These are phyloP conservation scores for Crotophaga sulcirostris DNA, from an alignment of 2,113 vertebrate genomes.

Conservation along the genomic window DNA sequence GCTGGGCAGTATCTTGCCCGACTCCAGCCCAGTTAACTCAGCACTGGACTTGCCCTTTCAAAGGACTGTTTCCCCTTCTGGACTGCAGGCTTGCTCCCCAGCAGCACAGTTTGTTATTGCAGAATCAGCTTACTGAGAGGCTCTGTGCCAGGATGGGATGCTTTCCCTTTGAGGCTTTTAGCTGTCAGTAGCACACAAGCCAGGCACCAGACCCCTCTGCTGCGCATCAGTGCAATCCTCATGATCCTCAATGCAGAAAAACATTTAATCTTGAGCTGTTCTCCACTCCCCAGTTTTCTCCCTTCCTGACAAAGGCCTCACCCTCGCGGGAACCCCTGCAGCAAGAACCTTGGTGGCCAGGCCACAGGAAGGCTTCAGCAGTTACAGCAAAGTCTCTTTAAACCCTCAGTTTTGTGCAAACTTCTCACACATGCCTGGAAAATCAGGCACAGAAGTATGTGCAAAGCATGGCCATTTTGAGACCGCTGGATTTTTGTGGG, in stretches of 20 bases:
- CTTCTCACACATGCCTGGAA: background rate
- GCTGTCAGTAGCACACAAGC: background rate
- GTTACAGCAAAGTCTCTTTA: background rate
- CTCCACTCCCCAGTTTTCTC: background rate
- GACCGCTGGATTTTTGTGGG: conserved; percentile 12
- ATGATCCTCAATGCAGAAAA: background rate
- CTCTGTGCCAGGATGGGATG: fast-evolving
- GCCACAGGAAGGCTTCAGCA: background rate
- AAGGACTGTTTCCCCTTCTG: background rate
- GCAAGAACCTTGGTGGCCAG: background rate
- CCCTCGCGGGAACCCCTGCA: too few relatives aligned
- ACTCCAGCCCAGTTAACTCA: background rate
- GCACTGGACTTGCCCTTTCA: background rate
- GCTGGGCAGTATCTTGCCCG: fast-evolving
- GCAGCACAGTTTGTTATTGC: background rate
- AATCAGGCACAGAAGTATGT: background rate
- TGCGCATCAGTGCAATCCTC: fast-evolving
- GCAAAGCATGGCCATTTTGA: background rate
- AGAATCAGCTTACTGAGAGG: background rate
- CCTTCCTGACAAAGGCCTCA: background rate
- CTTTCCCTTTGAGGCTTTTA: background rate
- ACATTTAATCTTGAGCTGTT: background rate
- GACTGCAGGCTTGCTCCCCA: fast-evolving
- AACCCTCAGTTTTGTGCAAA: background rate
- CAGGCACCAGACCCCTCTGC: background rate